Conservation (phyloP, 2,888 invertebrate species). For the Andricus quercusramuli region DNA sequence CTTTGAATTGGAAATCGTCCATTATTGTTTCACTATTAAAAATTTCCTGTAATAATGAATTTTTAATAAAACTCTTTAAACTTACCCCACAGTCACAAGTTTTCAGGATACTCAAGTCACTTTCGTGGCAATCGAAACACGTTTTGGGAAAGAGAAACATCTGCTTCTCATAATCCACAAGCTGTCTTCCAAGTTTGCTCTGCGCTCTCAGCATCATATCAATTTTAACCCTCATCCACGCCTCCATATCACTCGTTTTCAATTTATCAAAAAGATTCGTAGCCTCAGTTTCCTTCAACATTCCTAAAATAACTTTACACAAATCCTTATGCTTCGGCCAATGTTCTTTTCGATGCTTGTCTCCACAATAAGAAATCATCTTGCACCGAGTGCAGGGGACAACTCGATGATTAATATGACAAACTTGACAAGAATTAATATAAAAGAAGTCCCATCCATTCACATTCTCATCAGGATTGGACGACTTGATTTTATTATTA, state of each 20-base stretch:
- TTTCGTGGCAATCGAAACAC: slow-evolving; percentile 63
- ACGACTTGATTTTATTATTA: too few species aligned
- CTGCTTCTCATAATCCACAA: slow-evolving; percentile 59
- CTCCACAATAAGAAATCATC: slow-evolving; percentile 73
- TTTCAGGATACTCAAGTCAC: slow-evolving; percentile 50
- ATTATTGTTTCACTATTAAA: too few species aligned
- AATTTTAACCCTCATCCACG: slow-evolving; percentile 58
- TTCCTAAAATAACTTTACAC: slow-evolving; percentile 64
- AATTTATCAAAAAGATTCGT: slow-evolving; percentile 44
- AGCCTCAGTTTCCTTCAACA: slow-evolving; percentile 53
- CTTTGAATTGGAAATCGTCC: too few species aligned
- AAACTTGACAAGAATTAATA: slow-evolving; percentile 68
- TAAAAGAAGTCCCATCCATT: not conserved
- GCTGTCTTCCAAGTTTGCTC: slow-evolving; percentile 52
- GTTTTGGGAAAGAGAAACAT: slow-evolving; percentile 68
- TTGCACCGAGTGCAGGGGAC: slow-evolving; percentile 71
- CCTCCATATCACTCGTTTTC: slow-evolving; percentile 30
- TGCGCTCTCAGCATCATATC: slow-evolving; percentile 58
- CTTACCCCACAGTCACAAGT: slow-evolving; percentile 22
- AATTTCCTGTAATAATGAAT: too few species aligned
- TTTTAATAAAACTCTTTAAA: not conserved
- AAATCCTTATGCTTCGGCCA: slow-evolving; percentile 72
- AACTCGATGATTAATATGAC: slow-evolving; percentile 65
- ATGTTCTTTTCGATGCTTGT: slow-evolving; percentile 71
- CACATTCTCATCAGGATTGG: too few species aligned